phyloP scores from a whole-genome alignment of 2,797 vertebrate species.

The Enteromius mattozi region DNA sequence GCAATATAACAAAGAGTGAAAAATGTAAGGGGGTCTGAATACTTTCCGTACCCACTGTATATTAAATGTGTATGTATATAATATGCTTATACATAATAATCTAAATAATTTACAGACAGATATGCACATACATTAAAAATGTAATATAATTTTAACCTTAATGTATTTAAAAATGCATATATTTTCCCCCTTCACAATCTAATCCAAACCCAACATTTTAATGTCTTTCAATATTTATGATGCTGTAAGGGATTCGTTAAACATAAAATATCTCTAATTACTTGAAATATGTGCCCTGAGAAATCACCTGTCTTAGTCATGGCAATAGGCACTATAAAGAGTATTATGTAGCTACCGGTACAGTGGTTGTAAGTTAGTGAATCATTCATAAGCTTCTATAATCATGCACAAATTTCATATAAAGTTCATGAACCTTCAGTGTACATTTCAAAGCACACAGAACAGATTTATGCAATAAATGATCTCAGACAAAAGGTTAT shows the following conservation, averaged over 20 bases:
- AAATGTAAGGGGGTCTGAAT: too few species aligned
- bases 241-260: background rate
- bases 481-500: constrained; percentile 21
- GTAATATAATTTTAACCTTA: background rate
- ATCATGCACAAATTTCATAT: background rate
- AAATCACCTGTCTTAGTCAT: background rate
- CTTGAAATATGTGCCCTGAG: background rate
- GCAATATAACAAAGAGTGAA: too few species aligned
- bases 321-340: background rate
- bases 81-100: background rate
- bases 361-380: constrained; percentile 9
- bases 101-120: background rate
- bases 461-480: constrained; percentile 37
- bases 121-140: background rate
- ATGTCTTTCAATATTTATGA: too few species aligned
- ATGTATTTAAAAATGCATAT: background rate
- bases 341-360: background rate
- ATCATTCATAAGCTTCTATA: background rate
- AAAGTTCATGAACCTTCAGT: background rate
- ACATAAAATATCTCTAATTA: background rate
- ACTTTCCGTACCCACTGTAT: too few species aligned
- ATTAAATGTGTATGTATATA: background rate
- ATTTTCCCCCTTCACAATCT: background rate
- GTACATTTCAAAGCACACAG: background rate
- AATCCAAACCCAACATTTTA: background rate